Conservation (phyloP, 23 tunicate species). For the Styela clava region DNA sequence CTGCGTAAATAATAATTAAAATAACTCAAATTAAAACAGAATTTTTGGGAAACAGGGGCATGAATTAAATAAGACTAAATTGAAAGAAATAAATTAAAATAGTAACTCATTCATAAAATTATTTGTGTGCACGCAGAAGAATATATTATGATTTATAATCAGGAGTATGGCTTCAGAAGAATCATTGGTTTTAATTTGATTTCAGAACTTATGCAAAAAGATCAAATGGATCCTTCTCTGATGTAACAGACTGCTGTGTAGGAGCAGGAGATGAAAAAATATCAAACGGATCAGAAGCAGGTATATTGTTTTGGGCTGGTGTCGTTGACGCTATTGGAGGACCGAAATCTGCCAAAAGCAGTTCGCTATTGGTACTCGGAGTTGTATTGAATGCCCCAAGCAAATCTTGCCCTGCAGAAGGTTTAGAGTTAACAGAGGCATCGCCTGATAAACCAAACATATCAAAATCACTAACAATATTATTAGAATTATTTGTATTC, state of each 20-base stretch:
- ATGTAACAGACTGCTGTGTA: not conserved
- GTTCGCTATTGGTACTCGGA: constrained; percentile 3
- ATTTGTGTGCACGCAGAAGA: no score
- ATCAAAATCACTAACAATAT: not conserved
- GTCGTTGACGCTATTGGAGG: not conserved
- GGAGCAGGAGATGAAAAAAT: not conserved
- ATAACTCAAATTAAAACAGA: no score
- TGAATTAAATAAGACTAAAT: no score
- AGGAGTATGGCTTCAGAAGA: not conserved
- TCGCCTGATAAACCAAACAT: constrained; percentile 1
- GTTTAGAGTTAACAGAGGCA: not conserved
- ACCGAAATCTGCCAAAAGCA: constrained; percentile 1
- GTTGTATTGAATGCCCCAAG: not conserved
- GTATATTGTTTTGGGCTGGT: not conserved
- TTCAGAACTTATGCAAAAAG: not conserved
- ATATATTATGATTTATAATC: no score
- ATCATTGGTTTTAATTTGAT: not conserved
- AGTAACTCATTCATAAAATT: no score
- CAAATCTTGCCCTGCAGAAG: not conserved
- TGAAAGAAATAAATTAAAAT: no score
- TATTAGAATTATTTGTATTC: not conserved
- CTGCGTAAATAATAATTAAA: no score
- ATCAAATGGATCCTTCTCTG: constrained; percentile 13
- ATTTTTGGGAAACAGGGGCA: no score
- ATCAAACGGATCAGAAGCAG: constrained; percentile 12